A percentile compares a stretch with the other conserved stretches of the same genome.
phyloP scores from a whole-genome alignment of 2,888 invertebrate species.

The Tetragonisca angustula region DNA sequence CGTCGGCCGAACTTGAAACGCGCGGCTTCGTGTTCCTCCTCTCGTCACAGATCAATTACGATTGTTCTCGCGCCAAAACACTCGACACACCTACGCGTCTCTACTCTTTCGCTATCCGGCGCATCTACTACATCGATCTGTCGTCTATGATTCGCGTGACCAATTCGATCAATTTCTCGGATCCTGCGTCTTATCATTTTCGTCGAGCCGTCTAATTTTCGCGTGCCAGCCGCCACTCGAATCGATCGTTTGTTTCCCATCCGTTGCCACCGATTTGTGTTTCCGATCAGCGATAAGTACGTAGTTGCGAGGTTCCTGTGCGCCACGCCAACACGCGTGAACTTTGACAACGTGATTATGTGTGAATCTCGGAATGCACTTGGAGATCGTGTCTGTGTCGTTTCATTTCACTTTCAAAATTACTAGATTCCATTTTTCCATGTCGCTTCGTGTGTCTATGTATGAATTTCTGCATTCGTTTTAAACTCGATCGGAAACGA shows the following conservation, averaged over 20 bases:
- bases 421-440: slow-evolving; percentile 1
- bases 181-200: background rate
- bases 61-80: slow-evolving; percentile 53
- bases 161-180: background rate
- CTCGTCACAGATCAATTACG: slow-evolving; percentile 32
- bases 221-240: too few species aligned
- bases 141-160: background rate
- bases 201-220: background rate
- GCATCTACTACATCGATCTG: background rate
- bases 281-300: background rate
- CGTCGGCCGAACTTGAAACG: slow-evolving; percentile 73
- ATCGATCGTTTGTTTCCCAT: background rate
- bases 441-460: background rate
- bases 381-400: background rate
- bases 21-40: slow-evolving; percentile 66
- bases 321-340: background rate
- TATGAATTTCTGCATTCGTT: background rate
- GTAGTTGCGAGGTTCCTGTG: background rate
- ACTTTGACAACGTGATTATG: background rate
- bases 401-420: background rate
- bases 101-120: background rate
- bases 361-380: background rate
- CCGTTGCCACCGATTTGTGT: background rate
- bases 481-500: slow-evolving; percentile 17
- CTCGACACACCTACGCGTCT: slow-evolving; percentile 17